Conservation (phyloP, 1,140 invertebrate genomes). For the Orius insidiosus region DNA sequence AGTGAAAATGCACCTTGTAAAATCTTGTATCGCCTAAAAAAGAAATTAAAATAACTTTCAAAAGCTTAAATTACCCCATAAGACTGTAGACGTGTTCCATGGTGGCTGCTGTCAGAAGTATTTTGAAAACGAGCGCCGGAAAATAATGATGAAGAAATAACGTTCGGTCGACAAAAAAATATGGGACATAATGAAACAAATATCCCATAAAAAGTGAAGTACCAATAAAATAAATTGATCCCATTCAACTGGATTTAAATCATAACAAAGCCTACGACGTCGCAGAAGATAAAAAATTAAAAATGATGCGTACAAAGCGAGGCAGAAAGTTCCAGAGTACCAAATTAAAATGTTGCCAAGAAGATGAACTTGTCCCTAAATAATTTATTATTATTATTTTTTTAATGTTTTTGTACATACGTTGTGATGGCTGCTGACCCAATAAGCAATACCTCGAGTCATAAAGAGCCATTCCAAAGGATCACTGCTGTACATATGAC, state of each 20-base stretch:
- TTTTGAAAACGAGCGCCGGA: slow-evolving; percentile 78
- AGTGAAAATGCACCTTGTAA: slow-evolving; percentile 35
- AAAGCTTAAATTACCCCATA: slow-evolving; percentile 1
- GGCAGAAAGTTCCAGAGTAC: slow-evolving; percentile 53
- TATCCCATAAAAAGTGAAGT: slow-evolving; percentile 68
- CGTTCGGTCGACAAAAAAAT: slow-evolving; percentile 79
- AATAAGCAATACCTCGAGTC: slow-evolving; percentile 82
- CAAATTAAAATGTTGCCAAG: slow-evolving; percentile 83
- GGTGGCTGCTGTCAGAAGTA: slow-evolving; percentile 56
- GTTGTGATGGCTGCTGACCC: slow-evolving; percentile 71
- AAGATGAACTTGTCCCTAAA: slow-evolving; percentile 85
- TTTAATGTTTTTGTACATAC: too few relatives aligned
- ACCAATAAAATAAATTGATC: slow-evolving; percentile 50
- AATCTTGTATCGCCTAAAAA: slow-evolving; percentile 15
- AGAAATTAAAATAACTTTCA: slow-evolving; percentile 7
- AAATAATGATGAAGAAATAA: slow-evolving; percentile 92
- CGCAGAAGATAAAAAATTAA: slow-evolving; percentile 62
- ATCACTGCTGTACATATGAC: slow-evolving; percentile 85
- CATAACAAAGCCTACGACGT: slow-evolving; percentile 49
- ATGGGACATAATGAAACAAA: slow-evolving; percentile 75
- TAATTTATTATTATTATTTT: too few relatives aligned
- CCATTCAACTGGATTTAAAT: slow-evolving; percentile 55
- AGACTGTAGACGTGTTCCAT: slow-evolving; percentile 63
- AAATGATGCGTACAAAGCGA: slow-evolving; percentile 48
- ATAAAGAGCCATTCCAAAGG: slow-evolving; percentile 83